Conservation (phyloP, 2,888 invertebrate species). For the Charanyca ferruginea region DNA sequence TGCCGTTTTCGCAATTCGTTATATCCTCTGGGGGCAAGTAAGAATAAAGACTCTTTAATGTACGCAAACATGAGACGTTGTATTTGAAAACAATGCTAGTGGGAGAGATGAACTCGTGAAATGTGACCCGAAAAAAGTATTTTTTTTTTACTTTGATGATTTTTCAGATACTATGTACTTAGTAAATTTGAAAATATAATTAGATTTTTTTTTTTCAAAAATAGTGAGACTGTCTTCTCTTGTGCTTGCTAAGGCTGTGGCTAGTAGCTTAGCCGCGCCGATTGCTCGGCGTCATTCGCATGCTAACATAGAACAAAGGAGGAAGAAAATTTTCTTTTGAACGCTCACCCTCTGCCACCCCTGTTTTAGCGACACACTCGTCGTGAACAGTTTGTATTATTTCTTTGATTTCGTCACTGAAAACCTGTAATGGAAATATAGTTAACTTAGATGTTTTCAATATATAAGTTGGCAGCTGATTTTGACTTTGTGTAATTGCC, state of each 20-base stretch:
- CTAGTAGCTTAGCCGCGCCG: constrained; percentile 73
- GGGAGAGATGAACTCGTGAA: constrained; percentile 38
- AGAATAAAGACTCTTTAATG: constrained; percentile 86
- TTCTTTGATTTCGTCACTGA: constrained; percentile 89
- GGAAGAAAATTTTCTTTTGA: constrained; percentile 82
- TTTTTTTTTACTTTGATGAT: neutral
- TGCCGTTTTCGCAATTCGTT: constrained; percentile 90
- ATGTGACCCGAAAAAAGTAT: constrained; percentile 6
- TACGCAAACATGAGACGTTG: constrained; percentile 80
- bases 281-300: constrained; percentile 83
- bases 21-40: constrained; percentile 89
- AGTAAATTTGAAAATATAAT: neutral
- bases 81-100: constrained; percentile 73
- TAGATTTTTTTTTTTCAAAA: constrained; percentile 8
- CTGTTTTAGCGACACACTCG: constrained; percentile 87
- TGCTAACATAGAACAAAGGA: constrained; percentile 84
- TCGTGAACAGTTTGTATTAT: constrained; percentile 89
- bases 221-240: constrained; percentile 43
- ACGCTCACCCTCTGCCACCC: constrained; percentile 87
- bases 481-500: constrained; percentile 28
- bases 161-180: neutral
- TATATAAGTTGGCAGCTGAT: constrained; percentile 17
- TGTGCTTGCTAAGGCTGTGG: constrained; percentile 51
- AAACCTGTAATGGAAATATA: constrained; percentile 80
- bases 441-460: constrained; percentile 61